Evolutionary conservation across 2,113 vertebrate genomes (phyloP).

Genomic region (Boleophthalmus pectinirostris): DNA sequence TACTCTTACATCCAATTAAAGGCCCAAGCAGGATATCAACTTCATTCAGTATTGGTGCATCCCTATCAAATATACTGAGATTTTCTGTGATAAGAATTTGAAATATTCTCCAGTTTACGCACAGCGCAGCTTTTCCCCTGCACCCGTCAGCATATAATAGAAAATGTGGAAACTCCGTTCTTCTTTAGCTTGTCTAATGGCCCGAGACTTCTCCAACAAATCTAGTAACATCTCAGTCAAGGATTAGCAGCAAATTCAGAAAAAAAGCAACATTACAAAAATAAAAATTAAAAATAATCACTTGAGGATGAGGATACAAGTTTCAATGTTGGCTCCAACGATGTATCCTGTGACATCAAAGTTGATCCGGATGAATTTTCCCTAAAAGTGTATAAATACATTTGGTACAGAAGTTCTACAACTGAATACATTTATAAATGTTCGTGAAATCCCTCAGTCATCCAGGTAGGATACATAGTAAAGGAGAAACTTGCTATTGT

Average conservation of each 20-base stretch:
- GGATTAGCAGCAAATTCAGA: conserved; percentile 25
- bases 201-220: conserved; percentile 89
- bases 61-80: not conserved
- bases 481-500: too few relatives aligned
- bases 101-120: conserved; percentile 24
- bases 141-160: conserved; percentile 87
- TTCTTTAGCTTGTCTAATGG: conserved; percentile 87
- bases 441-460: too few relatives aligned
- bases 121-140: conserved; percentile 84
- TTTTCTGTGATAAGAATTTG: not conserved
- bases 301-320: conserved; percentile 84
- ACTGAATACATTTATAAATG: not conserved
- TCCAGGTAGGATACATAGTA: too few relatives aligned
- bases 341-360: conserved; percentile 98
- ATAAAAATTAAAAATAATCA: not conserved
- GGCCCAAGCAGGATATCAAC: too few relatives aligned
- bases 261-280: not conserved
- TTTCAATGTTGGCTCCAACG: conserved; percentile 97
- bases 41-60: too few relatives aligned
- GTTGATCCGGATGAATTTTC: conserved; percentile 98
- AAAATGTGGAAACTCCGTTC: conserved; percentile 89
- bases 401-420: not conserved
- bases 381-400: conserved; percentile 68
- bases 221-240: conserved; percentile 76
- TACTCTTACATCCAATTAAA: too few relatives aligned